phyloP scores from a whole-genome alignment of 2,113 vertebrate genomes.

The Malurus alboscapulatus region DNA sequence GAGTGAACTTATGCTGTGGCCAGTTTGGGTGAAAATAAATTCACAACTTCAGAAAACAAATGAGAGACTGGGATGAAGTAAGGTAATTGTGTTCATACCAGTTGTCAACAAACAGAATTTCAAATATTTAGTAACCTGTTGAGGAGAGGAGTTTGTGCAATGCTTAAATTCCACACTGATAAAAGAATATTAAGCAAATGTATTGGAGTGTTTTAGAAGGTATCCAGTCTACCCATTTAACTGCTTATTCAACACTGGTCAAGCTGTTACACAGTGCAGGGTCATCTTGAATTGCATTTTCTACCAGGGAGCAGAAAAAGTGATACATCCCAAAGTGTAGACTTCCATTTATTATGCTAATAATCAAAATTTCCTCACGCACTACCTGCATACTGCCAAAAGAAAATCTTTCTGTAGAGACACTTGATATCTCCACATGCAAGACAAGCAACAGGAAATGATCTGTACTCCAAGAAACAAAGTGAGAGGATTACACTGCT shows the following conservation, averaged over 20 bases:
- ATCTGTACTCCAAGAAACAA: neutral
- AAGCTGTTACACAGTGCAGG: neutral
- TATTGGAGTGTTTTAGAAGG: neutral
- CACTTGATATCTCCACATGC: fast-evolving
- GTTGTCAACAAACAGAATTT: neutral
- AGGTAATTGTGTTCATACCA: neutral
- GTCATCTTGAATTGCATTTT: neutral
- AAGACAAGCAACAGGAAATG: neutral
- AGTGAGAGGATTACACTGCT: neutral
- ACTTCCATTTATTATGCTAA: neutral
- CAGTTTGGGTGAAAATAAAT: neutral
- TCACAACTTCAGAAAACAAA: neutral
- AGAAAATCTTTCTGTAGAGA: neutral
- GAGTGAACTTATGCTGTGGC: neutral
- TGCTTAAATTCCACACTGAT: neutral
- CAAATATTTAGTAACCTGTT: neutral
- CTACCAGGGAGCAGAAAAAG: neutral
- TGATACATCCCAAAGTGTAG: neutral
- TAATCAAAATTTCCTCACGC: neutral
- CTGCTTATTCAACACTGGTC: neutral
- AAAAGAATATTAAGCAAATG: neutral
- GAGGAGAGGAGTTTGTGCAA: neutral
- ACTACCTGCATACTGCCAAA: neutral
- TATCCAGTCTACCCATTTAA: neutral
- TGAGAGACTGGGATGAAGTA: neutral